These are phyloP conservation scores for Callithrix jacchus DNA, from an alignment of 2,113 vertebrate genomes.

Conservation along the genomic window DNA sequence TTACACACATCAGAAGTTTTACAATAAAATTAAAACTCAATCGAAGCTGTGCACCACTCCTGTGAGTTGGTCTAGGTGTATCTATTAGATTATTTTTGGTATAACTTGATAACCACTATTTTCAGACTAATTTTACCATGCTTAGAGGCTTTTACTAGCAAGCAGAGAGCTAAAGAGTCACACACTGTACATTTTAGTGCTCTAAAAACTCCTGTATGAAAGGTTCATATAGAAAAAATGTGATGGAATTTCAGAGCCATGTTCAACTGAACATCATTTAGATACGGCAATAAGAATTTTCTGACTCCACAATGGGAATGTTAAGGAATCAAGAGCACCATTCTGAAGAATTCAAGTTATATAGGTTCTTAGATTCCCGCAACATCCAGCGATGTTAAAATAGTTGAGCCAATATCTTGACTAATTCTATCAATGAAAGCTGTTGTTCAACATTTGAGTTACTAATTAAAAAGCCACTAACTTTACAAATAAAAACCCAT, in stretches of 20 bases:
- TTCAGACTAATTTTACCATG: neutral
- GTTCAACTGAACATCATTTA: neutral
- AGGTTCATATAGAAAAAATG: neutral
- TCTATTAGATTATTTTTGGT: neutral
- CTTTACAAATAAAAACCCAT: neutral
- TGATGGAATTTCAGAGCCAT: neutral
- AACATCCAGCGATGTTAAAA: neutral
- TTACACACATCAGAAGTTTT: neutral
- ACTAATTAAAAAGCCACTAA: neutral
- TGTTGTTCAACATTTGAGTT: neutral
- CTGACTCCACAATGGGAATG: neutral
- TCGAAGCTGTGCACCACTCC: neutral
- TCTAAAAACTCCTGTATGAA: neutral
- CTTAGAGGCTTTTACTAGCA: neutral
- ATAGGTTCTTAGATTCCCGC: too few relatives aligned
- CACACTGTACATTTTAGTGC: neutral
- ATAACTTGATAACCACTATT: neutral
- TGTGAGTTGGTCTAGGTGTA: neutral
- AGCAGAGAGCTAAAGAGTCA: accelerated
- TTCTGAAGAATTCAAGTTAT: neutral
- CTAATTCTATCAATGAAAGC: neutral
- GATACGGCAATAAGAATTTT: neutral
- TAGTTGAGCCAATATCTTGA: neutral
- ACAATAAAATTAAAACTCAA: neutral
- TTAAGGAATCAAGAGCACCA: neutral